Evolutionary conservation across 2,113 vertebrate species (phyloP).

Genomic region (Candoia aspera): DNA sequence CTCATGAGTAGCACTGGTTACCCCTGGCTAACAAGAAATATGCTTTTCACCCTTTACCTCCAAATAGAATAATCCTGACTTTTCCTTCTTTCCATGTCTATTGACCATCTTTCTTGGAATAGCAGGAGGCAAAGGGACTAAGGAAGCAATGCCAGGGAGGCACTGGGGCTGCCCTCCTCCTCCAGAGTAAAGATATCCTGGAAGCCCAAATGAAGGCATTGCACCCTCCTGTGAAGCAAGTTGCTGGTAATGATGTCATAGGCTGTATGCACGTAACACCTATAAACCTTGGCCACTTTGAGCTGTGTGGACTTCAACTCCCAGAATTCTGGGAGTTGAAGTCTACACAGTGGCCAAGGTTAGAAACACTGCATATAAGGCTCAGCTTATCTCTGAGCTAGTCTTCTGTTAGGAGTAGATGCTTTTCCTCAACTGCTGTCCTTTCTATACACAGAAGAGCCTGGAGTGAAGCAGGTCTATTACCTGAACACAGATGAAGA

Average conservation of each 20-base stretch:
- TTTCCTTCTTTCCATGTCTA: neutral
- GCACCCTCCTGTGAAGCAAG: neutral
- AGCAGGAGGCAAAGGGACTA: neutral
- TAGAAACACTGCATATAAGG: neutral
- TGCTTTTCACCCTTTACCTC: neutral
- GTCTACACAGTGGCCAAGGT: too few relatives aligned
- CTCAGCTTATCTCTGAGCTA: neutral
- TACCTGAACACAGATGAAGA: conserved; percentile 85
- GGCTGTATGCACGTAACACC: neutral
- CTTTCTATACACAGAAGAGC: neutral
- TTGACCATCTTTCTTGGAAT: neutral
- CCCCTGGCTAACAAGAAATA: neutral
- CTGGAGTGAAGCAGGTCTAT: neutral
- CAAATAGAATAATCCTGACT: neutral
- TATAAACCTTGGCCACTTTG: neutral
- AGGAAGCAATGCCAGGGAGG: neutral
- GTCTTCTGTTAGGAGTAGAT: neutral
- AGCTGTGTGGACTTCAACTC: too few relatives aligned
- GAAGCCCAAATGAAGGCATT: neutral
- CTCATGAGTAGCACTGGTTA: neutral
- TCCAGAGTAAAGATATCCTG: neutral
- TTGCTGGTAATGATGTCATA: neutral
- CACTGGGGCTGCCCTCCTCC: neutral
- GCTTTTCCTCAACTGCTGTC: neutral
- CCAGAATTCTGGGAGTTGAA: too few relatives aligned